These are phyloP conservation scores for Lasioglossum leucozonium DNA, from an alignment of 2,888 invertebrate genomes.

Conservation along the genomic window DNA sequence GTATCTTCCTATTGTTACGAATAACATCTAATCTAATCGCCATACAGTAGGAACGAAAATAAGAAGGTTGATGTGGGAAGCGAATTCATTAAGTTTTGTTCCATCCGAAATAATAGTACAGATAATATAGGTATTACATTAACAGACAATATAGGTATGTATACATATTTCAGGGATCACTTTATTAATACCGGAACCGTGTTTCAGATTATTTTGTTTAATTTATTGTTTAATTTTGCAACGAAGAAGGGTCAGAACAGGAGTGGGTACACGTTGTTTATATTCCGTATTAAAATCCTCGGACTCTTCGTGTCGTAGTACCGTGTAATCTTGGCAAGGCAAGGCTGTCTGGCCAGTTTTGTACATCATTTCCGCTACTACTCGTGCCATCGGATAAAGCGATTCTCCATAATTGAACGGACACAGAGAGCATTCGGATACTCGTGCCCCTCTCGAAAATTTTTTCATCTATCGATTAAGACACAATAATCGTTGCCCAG, in stretches of 20 bases:
- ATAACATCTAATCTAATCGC: too few relatives aligned
- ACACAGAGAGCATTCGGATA: not conserved
- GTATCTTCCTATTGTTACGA: too few relatives aligned
- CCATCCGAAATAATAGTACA: too few relatives aligned
- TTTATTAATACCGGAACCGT: not conserved
- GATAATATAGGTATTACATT: too few relatives aligned
- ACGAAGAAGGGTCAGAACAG: not conserved
- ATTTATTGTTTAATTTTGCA: not conserved
- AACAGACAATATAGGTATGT: too few relatives aligned
- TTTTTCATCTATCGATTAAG: not conserved
- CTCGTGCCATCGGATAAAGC: conserved; percentile 9
- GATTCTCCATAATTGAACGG: conserved; percentile 22
- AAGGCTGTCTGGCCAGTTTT: conserved; percentile 6
- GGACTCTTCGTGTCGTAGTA: conserved; percentile 12
- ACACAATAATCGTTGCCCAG: not conserved
- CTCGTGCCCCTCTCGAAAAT: not conserved
- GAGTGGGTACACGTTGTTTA: not conserved
- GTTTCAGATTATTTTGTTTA: too few relatives aligned
- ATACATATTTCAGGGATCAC: not conserved
- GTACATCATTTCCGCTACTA: conserved; percentile 1
- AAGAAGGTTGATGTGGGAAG: not conserved
- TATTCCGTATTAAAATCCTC: not conserved
- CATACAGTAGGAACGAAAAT: too few relatives aligned
- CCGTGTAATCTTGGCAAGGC: conserved; percentile 39
- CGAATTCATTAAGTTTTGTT: too few relatives aligned